These are phyloP conservation scores for Zaprionus bogoriensis DNA, from an alignment of 2,888 invertebrate genomes.

Conservation along the genomic window DNA sequence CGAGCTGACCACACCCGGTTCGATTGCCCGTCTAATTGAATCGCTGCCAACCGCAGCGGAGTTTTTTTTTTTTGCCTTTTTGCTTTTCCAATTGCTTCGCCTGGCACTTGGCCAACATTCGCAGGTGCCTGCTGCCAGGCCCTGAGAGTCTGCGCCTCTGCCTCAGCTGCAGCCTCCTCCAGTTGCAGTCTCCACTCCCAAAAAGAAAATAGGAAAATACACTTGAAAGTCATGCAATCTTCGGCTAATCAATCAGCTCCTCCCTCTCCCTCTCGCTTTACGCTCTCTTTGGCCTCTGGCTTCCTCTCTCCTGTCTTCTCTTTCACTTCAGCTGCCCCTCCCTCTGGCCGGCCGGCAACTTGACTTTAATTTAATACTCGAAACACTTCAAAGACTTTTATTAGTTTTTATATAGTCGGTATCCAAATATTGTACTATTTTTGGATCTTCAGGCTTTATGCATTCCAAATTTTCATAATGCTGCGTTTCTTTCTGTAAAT, in stretches of 20 bases:
- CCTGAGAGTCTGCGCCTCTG: slow-evolving; percentile 1
- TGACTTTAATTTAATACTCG: slow-evolving; percentile 48
- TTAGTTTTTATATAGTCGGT: not conserved
- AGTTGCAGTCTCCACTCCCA: slow-evolving; percentile 25
- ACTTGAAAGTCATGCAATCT: slow-evolving; percentile 52
- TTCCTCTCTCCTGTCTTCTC: not conserved
- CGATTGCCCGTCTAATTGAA: slow-evolving; percentile 58
- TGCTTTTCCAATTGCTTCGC: slow-evolving; percentile 44
- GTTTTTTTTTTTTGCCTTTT: slow-evolving; percentile 24
- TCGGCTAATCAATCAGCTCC: slow-evolving; percentile 59
- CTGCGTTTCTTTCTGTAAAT: too few species aligned
- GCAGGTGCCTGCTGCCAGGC: slow-evolving; percentile 10
- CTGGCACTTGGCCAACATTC: slow-evolving; percentile 58
- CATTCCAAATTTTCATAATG: not conserved
- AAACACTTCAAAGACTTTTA: slow-evolving; percentile 5
- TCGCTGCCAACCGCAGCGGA: slow-evolving; percentile 42
- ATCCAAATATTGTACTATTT: not conserved
- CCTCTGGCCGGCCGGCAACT: slow-evolving; percentile 24
- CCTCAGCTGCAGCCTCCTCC: not conserved
- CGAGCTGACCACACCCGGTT: slow-evolving; percentile 11
- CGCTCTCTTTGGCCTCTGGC: not conserved
- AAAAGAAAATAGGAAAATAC: too few species aligned
- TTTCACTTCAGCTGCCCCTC: not conserved
- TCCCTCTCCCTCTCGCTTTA: not conserved
- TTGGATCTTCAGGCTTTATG: not conserved